A percentile compares a stretch with the other conserved stretches of the same genome.
Evolutionary conservation across 2,113 vertebrate genomes (phyloP).

Genomic region (Tonatia bakeri): DNA sequence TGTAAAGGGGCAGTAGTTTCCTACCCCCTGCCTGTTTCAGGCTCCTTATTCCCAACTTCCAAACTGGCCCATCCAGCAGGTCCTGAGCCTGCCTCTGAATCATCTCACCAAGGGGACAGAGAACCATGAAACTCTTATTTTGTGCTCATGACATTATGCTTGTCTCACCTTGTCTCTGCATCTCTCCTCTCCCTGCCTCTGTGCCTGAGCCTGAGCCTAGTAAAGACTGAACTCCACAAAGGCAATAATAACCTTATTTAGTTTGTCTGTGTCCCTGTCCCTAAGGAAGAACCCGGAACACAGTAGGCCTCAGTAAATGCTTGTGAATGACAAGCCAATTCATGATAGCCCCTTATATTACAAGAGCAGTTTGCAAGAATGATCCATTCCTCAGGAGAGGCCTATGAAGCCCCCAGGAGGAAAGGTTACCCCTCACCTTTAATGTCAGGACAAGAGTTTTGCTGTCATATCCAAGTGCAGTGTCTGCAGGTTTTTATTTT

Average conservation of each 20-base stretch:
- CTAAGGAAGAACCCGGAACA: background rate
- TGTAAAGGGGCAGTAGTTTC: rapidly evolving
- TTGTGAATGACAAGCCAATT: background rate
- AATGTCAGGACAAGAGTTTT: background rate
- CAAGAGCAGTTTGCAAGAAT: background rate
- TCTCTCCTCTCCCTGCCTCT: background rate
- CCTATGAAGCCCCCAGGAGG: too few species aligned
- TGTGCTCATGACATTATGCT: too few species aligned
- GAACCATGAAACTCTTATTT: background rate
- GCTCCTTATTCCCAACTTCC: background rate
- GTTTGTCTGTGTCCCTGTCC: background rate
- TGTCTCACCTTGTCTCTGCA: background rate
- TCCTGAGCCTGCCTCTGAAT: background rate
- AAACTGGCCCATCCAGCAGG: background rate
- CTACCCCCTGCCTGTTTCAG: rapidly evolving
- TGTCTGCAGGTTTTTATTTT: background rate
- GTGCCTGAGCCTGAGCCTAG: background rate
- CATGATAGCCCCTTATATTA: background rate
- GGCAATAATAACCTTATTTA: background rate
- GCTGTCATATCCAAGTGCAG: too few species aligned
- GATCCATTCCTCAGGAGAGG: background rate
- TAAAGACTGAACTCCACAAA: background rate
- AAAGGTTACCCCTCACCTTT: rapidly evolving
- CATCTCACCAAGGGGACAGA: rapidly evolving
- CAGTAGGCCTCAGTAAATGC: background rate